Evolutionary conservation across 2,888 invertebrate genomes (phyloP).

Genomic region (Alviniconcha strummeri): DNA sequence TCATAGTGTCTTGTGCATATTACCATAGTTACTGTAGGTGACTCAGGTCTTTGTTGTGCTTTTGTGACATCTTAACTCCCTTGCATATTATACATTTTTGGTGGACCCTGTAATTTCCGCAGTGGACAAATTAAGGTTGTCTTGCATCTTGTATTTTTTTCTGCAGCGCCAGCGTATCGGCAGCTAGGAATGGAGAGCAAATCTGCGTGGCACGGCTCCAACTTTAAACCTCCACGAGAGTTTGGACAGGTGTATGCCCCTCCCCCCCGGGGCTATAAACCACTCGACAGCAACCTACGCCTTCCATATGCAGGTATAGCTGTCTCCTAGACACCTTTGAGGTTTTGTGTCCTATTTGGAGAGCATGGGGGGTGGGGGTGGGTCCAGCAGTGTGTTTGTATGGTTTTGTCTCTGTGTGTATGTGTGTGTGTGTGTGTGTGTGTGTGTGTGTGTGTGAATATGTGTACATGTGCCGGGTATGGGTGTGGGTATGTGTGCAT

Average conservation of each 20-base stretch:
- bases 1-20: no score
- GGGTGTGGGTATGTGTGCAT: not conserved
- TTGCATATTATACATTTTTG: no score
- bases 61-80: no score
- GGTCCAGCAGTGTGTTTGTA: no score
- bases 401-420: not conserved
- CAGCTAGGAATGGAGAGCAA: constrained; percentile 43
- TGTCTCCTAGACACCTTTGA: no score
- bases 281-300: constrained; percentile 50
- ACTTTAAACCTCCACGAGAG: constrained; percentile 47
- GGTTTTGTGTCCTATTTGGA: not conserved
- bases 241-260: constrained; percentile 42
- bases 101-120: no score
- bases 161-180: constrained; percentile 36
- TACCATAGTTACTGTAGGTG: no score
- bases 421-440: constrained; percentile 5
- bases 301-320: constrained; percentile 59
- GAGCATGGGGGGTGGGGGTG: not conserved
- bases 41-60: no score
- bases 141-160: not conserved
- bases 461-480: not conserved
- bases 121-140: no score
- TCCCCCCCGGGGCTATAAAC: constrained; percentile 37
- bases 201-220: constrained; percentile 51
- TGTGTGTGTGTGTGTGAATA: not conserved